phyloP scores from a whole-genome alignment of 2,113 vertebrate species.

The Dicrurus megarhynchus region DNA sequence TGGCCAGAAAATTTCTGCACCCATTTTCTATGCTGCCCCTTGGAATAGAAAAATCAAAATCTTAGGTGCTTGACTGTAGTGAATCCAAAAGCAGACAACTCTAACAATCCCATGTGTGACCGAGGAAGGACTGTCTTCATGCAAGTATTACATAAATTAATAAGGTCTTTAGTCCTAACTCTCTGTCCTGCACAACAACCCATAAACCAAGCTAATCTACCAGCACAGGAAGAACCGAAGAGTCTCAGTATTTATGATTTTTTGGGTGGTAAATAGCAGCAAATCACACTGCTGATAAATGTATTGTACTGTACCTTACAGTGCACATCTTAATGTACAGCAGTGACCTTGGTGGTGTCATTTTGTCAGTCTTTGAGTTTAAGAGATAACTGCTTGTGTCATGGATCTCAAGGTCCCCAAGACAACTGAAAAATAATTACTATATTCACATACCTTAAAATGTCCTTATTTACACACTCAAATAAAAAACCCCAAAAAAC shows the following conservation, averaged over 20 bases:
- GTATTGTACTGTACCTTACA: not conserved
- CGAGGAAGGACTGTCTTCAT: not conserved
- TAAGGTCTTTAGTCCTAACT: not conserved
- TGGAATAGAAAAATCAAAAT: not conserved
- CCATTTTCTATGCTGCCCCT: not conserved
- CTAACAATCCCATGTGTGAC: not conserved
- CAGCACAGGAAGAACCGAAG: not conserved
- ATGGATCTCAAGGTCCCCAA: not conserved
- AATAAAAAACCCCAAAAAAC: not conserved
- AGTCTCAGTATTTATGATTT: not conserved
- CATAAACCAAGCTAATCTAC: not conserved
- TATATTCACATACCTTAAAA: not conserved
- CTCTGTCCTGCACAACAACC: not conserved
- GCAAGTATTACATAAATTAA: not conserved
- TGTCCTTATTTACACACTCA: not conserved
- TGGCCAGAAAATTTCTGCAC: not conserved
- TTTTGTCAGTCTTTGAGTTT: not conserved
- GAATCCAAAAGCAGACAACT: not conserved
- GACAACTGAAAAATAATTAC: not conserved
- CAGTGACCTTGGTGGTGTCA: not conserved
- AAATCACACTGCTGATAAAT: not conserved
- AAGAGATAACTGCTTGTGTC: not conserved
- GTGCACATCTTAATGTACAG: not conserved
- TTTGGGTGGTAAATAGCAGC: not conserved
- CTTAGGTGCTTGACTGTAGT: not conserved